Conservation (phyloP, 2,113 vertebrate genomes). For the Todiramphus saurophagus region DNA sequence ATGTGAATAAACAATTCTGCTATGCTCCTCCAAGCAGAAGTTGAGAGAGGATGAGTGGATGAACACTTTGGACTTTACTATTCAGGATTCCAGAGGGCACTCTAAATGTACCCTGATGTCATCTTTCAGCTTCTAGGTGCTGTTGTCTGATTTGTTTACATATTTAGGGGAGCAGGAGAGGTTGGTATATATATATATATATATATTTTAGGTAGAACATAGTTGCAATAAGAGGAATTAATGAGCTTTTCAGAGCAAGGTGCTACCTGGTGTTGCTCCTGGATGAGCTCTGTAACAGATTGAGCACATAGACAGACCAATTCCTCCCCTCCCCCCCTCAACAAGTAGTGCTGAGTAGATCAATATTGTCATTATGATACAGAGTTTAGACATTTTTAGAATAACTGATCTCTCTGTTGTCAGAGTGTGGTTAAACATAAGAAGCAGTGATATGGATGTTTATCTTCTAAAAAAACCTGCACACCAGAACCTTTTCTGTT, state of each 20-base stretch:
- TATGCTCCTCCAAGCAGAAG: neutral
- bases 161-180: accelerated
- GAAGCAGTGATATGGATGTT: neutral
- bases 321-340: neutral
- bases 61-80: neutral
- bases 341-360: neutral
- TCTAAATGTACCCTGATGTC: neutral
- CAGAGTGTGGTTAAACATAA: neutral
- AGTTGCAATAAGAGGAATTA: neutral
- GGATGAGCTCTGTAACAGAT: neutral
- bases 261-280: neutral
- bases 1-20: no score
- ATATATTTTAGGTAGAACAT: neutral
- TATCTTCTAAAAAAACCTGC: neutral
- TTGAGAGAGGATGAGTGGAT: neutral
- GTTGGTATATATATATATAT: neutral
- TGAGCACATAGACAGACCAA: neutral
- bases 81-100: neutral
- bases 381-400: neutral
- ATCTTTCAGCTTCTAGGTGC: neutral
- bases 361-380: neutral
- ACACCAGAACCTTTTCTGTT: neutral
- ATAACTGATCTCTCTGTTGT: neutral
- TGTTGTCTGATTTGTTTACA: neutral
- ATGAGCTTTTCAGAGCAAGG: neutral